A percentile compares a stretch with the other conserved stretches of the same genome.
These are phyloP conservation scores for Salticus scenicus DNA, from an alignment of 2,888 invertebrate species.

Conservation along the genomic window DNA sequence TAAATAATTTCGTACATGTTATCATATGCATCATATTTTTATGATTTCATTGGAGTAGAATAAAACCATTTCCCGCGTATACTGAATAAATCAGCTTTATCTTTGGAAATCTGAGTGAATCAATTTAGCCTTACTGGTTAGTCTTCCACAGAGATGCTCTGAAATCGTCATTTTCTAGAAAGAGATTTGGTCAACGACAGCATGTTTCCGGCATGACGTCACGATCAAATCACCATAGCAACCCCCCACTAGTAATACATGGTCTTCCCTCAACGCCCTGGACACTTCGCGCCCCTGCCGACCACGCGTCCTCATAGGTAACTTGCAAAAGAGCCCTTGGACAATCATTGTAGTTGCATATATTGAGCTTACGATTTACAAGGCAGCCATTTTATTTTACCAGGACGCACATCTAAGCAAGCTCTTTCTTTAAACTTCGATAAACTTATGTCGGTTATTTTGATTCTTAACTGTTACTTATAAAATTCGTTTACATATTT, in stretches of 20 bases:
- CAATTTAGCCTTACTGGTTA: conserved; percentile 34
- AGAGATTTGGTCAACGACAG: conserved; percentile 49
- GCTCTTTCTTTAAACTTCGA: not conserved
- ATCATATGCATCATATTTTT: too few species aligned
- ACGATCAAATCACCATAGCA: conserved; percentile 55
- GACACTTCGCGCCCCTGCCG: conserved; percentile 30
- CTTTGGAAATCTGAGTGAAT: conserved; percentile 12
- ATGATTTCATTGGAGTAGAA: too few species aligned
- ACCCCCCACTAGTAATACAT: conserved; percentile 52
- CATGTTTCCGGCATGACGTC: conserved; percentile 61
- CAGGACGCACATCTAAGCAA: not conserved
- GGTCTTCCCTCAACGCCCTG: conserved; percentile 31
- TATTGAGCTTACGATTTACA: not conserved
- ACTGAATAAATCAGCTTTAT: conserved; percentile 1
- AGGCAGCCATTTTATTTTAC: not conserved
- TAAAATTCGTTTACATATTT: too few species aligned
- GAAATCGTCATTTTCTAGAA: conserved; percentile 27
- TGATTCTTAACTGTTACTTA: too few species aligned
- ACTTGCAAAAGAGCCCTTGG: conserved; percentile 5
- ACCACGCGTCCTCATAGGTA: conserved; percentile 5
- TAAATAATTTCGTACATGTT: too few species aligned
- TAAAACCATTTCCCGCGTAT: not conserved
- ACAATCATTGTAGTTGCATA: not conserved
- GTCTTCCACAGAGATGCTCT: conserved; percentile 43
- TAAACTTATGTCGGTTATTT: not conserved